These are phyloP conservation scores for Druon quercuslanigerum DNA, from an alignment of 1,140 invertebrate genomes.

Conservation along the genomic window DNA sequence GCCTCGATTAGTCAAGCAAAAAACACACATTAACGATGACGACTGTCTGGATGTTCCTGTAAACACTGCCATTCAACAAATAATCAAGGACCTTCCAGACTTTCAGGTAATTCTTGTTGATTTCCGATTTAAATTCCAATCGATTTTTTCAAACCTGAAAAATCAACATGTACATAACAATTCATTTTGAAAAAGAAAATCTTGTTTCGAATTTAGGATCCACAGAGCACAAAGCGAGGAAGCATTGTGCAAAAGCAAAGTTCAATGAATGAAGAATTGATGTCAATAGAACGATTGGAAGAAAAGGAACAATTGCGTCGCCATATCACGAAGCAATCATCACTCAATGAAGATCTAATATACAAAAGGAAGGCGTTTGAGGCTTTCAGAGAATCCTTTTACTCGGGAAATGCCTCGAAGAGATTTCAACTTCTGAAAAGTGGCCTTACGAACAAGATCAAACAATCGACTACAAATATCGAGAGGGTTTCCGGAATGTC, in stretches of 20 bases:
- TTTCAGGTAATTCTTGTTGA: conserved; percentile 52
- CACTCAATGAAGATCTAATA: conserved; percentile 90
- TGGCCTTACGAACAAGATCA: conserved; percentile 87
- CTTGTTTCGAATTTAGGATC: neutral
- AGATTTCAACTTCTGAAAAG: conserved; percentile 90
- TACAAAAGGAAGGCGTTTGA: conserved; percentile 84
- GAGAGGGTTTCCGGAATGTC: conserved; percentile 84
- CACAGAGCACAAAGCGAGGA: conserved; percentile 71
- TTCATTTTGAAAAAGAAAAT: too few species aligned
- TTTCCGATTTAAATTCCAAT: too few species aligned
- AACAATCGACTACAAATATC: conserved; percentile 86
- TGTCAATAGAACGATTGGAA: conserved; percentile 86
- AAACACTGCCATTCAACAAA: conserved; percentile 68
- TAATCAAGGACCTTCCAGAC: conserved; percentile 65
- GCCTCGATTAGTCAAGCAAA: conserved; percentile 67
- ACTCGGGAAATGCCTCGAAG: conserved; percentile 84
- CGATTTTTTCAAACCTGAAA: neutral
- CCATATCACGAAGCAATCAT: conserved; percentile 92
- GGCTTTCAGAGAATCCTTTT: conserved; percentile 83
- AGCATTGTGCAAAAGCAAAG: conserved; percentile 86
- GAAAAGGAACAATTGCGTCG: conserved; percentile 90
- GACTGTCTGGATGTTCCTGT: conserved; percentile 59
- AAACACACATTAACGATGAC: conserved; percentile 64
- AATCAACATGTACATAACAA: too few species aligned
- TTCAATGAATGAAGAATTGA: conserved; percentile 91